Evolutionary conservation across 2,113 vertebrate species (phyloP), one percentile per base, ranked within the genome.

Genomic region (Potamarius usumacintae): DNA sequence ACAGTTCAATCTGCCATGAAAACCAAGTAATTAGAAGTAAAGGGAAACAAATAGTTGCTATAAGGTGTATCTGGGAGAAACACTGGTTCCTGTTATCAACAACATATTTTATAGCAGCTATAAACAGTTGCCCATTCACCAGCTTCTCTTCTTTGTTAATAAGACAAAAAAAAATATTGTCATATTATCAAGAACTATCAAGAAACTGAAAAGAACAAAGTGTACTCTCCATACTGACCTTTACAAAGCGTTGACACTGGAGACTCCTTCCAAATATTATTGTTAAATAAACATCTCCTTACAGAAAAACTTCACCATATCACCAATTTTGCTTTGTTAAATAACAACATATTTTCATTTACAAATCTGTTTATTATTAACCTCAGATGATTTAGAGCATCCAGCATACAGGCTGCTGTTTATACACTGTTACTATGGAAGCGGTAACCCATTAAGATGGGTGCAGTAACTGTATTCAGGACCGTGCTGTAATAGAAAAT

Each of bases 21-120:
- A 86, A 65, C 17, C 84, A 86, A 85, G n/a, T 65, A 27, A 77
- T 63, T 76, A 62, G 9, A 78, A 30, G 55, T 63, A 53, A 52
- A 77, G 18, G 5, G 8, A 22, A 53, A n/a, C 25, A 25, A 77
- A 76, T 15, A 48, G 71, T 18, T 74, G 34, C 71, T 69, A 15
- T 17, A 71, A 71, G 2, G 15, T 5, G 10, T 71, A 12, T 72
- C 18, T 10, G 4, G 42, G 71, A 48, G 42, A 74, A 74, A 74
- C 22, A 20, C 72, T 52, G 30, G 42, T 12, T 76, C 48, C 72
- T 50, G 72, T 52, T 76, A 50, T 52, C 42, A 74, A 72, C 69
- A 42, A 22, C 1, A 6, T 77, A 74, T 48, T 2, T 48, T 22
- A 53, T 52, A 53, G 48, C 10, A n/a, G 20, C 42, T 50, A 50